These are phyloP conservation scores for Mesocentrotus franciscanus DNA, from an alignment of 53 echinoderm and acorn worm species.

Conservation along the genomic window DNA sequence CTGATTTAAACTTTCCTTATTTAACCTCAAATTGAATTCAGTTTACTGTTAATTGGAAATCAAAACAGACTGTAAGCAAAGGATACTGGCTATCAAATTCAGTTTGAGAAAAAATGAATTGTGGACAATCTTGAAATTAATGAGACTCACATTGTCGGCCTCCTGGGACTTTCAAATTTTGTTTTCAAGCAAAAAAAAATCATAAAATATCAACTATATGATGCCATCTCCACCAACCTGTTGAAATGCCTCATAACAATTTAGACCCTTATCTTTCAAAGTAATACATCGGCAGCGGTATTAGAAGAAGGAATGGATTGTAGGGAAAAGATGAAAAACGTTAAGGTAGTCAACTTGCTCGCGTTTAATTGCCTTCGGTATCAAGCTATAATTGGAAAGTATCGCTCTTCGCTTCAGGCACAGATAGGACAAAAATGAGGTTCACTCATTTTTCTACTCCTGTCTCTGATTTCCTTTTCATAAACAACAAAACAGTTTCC, in stretches of 20 bases:
- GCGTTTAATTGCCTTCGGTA: slow-evolving; percentile 37
- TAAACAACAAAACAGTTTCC: slow-evolving; percentile 27
- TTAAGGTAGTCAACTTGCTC: not conserved
- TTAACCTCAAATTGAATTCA: not conserved
- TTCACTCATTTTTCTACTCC: not conserved
- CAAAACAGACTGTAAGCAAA: not conserved
- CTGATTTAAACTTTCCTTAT: not conserved
- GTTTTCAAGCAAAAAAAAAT: too few species aligned
- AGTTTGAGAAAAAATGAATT: not conserved
- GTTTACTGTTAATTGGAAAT: not conserved
- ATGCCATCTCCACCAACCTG: not conserved
- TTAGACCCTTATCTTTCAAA: not conserved
- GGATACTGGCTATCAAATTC: not conserved
- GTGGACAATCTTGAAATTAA: not conserved
- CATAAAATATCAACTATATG: too few species aligned
- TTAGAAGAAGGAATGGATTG: not conserved
- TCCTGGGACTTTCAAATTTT: too few species aligned
- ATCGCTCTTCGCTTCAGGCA: not conserved
- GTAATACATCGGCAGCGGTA: not conserved
- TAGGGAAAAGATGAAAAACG: not conserved
- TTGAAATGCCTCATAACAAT: not conserved
- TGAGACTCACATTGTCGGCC: not conserved
- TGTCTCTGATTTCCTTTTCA: slow-evolving; percentile 13
- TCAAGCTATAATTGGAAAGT: slow-evolving; percentile 16
- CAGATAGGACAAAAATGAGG: not conserved